phyloP scores from a whole-genome alignment of 2,888 invertebrate species.

The Ernsta delagoae region DNA sequence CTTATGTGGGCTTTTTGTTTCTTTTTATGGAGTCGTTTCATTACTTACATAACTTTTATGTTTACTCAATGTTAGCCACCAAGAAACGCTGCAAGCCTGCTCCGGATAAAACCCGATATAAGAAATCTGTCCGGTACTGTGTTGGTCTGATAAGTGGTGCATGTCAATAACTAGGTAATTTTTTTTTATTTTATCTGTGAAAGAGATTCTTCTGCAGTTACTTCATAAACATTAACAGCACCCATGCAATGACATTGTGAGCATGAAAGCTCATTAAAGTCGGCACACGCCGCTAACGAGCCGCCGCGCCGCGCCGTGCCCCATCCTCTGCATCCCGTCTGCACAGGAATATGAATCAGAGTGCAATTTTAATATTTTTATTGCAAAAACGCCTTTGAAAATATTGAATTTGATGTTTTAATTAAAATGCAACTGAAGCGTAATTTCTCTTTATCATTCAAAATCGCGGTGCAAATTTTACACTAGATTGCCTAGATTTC shows the following conservation, averaged over 20 bases:
- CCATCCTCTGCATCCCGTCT: conserved; percentile 22
- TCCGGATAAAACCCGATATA: background rate
- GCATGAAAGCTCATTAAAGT: conserved; percentile 24
- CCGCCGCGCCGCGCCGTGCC: conserved; percentile 1
- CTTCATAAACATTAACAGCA: conserved; percentile 2
- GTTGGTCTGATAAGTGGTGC: no score
- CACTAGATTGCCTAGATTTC: no score
- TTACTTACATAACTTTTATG: background rate
- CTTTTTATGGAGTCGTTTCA: background rate
- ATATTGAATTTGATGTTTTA: conserved; percentile 8
- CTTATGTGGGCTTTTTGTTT: conserved; percentile 11
- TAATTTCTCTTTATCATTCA: background rate
- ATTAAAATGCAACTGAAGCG: conserved; percentile 3
- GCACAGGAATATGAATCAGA: conserved; percentile 17
- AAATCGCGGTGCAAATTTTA: background rate
- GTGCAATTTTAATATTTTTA: background rate
- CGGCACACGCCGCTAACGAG: conserved; percentile 26
- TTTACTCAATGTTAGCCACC: background rate
- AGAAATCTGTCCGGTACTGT: background rate
- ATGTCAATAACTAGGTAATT: no score
- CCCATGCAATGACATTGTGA: conserved; percentile 9
- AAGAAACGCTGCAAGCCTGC: background rate
- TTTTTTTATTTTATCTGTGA: background rate
- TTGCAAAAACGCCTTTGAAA: background rate
- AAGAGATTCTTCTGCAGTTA: background rate